A percentile compares a stretch with the other conserved stretches of the same genome.
phyloP scores from a whole-genome alignment of 2,888 invertebrate species.

The Macrostomum cliftonense region DNA sequence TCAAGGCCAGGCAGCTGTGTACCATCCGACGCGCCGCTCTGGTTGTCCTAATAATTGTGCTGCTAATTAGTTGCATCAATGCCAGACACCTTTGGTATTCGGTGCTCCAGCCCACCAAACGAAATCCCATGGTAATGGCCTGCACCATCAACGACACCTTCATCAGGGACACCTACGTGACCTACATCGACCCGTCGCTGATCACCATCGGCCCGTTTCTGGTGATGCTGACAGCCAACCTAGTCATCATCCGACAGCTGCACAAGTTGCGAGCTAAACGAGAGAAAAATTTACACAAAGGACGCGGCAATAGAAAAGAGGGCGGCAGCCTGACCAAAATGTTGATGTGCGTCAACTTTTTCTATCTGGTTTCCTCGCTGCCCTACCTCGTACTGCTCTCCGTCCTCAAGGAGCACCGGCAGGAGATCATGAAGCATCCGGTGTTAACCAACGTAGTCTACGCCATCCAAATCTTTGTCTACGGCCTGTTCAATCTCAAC shows the following conservation, averaged over 20 bases:
- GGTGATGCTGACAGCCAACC: constrained; percentile 8
- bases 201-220: constrained; percentile 4
- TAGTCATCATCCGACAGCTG: constrained; percentile 5
- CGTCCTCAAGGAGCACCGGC: constrained; percentile 1
- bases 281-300: constrained; percentile 3
- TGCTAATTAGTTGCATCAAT: not conserved
- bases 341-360: constrained; percentile 7
- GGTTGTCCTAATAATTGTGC: not conserved
- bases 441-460: not conserved
- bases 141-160: not conserved
- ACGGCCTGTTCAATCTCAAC: constrained; percentile 8
- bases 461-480: constrained; percentile 1
- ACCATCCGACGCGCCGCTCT: not conserved
- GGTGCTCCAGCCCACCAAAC: not conserved
- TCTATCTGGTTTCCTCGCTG: constrained; percentile 5
- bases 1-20: constrained; percentile 9
- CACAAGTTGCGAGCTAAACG: constrained; percentile 4
- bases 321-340: constrained; percentile 5
- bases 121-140: not conserved
- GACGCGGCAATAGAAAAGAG: constrained; percentile 3
- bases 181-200: constrained; percentile 7
- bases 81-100: not conserved
- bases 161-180: not conserved
- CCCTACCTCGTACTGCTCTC: constrained; percentile 3
- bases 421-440: no score